Conservation (phyloP, 2,888 invertebrate genomes). For the Synanthedon vespiformis region DNA sequence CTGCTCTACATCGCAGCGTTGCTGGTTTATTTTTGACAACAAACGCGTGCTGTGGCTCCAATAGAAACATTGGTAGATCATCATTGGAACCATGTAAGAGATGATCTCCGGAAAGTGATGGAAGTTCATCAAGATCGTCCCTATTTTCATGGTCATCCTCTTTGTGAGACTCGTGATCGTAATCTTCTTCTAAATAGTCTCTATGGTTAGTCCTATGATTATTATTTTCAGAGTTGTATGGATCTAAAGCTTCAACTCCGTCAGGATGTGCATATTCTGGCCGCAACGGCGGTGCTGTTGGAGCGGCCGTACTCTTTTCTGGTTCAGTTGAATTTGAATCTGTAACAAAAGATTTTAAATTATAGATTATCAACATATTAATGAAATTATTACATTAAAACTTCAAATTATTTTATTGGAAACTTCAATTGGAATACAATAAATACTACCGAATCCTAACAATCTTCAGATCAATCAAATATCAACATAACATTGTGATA, state of each 20-base stretch:
- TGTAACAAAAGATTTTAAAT: conserved; percentile 31
- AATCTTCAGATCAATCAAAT: too few species aligned
- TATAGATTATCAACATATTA: too few species aligned
- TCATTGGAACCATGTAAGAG: conserved; percentile 71
- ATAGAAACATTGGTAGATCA: conserved; percentile 85
- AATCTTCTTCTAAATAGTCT: conserved; percentile 63
- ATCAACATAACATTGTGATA: too few species aligned
- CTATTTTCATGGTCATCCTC: conserved; percentile 59
- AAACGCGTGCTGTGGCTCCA: conserved; percentile 89
- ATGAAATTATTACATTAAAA: too few species aligned
- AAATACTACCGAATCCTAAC: too few species aligned
- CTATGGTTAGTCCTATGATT: conserved; percentile 43
- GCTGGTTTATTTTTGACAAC: conserved; percentile 94
- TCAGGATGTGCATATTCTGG: conserved; percentile 64
- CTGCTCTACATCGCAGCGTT: conserved; percentile 88
- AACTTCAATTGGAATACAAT: too few species aligned
- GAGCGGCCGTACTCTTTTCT: conserved; percentile 36
- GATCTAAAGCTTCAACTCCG: conserved; percentile 58
- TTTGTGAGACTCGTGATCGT: conserved; percentile 56
- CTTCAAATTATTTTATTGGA: too few species aligned
- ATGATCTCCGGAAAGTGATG: conserved; percentile 59
- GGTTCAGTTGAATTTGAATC: conserved; percentile 49
- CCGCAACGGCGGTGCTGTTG: conserved; percentile 48
- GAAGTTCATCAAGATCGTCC: conserved; percentile 62
- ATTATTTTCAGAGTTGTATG: conserved; percentile 60